Conservation (phyloP, 23 tunicate genomes). For the Oikopleura dioica region DNA sequence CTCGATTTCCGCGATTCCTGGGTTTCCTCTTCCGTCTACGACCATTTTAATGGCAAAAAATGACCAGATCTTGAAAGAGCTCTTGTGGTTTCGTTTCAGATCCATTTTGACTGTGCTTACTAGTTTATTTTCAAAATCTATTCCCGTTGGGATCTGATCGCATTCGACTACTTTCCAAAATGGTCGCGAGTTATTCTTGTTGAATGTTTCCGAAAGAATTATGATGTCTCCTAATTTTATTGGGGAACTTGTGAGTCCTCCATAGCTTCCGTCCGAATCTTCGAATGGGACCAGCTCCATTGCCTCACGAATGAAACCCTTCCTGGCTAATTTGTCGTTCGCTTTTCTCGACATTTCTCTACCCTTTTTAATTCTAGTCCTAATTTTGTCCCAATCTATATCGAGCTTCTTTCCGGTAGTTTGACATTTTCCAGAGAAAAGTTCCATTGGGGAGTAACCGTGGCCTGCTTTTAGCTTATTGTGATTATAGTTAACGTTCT, state of each 20-base stretch:
- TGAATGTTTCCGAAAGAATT: no score
- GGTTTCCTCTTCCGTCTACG: no score
- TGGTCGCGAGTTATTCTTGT: no score
- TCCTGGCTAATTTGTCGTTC: background rate
- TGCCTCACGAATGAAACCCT: background rate
- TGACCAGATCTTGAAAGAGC: no score
- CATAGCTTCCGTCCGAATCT: background rate
- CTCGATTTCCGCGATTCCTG: no score
- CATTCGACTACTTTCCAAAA: no score
- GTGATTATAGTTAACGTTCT: background rate
- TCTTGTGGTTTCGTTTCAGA: no score
- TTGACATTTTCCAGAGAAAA: background rate
- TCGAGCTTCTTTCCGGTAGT: background rate
- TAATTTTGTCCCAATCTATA: background rate
- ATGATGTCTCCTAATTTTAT: background rate
- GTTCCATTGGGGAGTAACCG: background rate
- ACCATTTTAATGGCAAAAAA: no score
- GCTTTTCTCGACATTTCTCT: background rate
- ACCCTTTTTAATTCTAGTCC: background rate
- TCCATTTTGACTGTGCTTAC: no score
- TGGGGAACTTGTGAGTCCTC: background rate
- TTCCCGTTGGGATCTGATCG: no score
- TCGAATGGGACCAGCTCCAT: background rate
- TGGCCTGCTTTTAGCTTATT: no score
- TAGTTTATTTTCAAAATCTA: no score